Evolutionary conservation across 2,113 vertebrate species (phyloP), one percentile per base, ranked within the genome.

Genomic region (Machaerirhynchus nigripectus): DNA sequence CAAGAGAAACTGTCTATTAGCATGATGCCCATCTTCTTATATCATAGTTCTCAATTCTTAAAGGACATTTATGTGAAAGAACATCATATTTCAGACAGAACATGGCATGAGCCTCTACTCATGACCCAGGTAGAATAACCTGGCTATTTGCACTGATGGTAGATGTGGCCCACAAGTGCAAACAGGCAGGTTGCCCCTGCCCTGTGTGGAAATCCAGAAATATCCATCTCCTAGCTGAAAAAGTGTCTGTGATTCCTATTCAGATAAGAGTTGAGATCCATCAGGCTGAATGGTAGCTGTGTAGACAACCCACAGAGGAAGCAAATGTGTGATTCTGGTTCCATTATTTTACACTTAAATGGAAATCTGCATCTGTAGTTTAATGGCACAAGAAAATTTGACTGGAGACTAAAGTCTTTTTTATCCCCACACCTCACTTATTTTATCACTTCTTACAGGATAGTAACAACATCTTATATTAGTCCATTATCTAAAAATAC

Each of bases 401-500:
- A 44, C 39, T 55, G 50, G 42, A 85, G 35, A 71, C 17, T 67
- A 28, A 78, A 89, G 55, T 5, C 39, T 77, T 68, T 59, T 70
- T 65, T 56, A 44, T 70, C 47, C 35, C 30, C 11, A 49, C 7
- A 60, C 17, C 24, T 89, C 71, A 44, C 39, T 86, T 83, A 56
- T 69, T 94, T 95, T 83, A 74, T 67, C 13, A 30, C 17, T 90
- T 60, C 15, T 94, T 56, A 74, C 69, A 67, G 37, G 19, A 67
- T 13, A 84, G 60, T 67, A 89, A 70, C 46, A 95, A 74, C 56
- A 35, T 22, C 68, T 80, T 61, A 7, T 88, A 83, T 64, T 70
- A 86, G 35, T 37, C 5, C 57, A 40, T 87, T 90, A 69, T 65
- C 50, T 87, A 97, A 93, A 96, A 96, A 84, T n/a, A 81, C 23